Evolutionary conservation across 64 coral and sea anemone genomes (phyloP), one percentile per base, ranked within the genome.

Genomic region (Anthopleura sola): DNA sequence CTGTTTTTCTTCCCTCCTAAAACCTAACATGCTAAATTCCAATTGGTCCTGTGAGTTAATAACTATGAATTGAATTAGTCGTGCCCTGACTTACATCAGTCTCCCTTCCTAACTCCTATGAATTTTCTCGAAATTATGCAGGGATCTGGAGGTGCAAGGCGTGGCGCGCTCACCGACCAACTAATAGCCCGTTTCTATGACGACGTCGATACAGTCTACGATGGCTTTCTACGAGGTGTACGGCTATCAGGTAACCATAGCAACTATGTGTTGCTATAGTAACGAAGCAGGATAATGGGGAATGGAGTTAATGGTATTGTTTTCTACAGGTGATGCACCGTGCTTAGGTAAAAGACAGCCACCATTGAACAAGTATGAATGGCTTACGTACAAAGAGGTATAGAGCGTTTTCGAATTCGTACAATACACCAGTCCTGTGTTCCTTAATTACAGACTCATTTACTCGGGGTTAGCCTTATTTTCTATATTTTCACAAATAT

Each of bases 131-230:
- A 8, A 38, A 48, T 84, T 4, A n/a, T n/a, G n/a, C 87, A 96
- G 94, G 94, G 87, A 82, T 76, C 86, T 29, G 77, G 58, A 36
- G 90, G 90, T 6, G 90, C 94, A 0, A 80, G 94, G 51, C 75
- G 90, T 37, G 84, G 36, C 24, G 87, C 86, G 8, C 62, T 68
- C 24, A 64, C 94, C 10, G 37, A 57, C n/a, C 57, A 92, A 53
- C 49, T 55, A 31, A 58, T 92, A 6, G 81, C 82, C 1, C 60
- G 86, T 5, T 37, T 78, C 68, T 90, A 57, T 55, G 90, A 88
- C 78, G 94, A 96, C 51, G 90, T 92, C 16, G 89, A 66, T 32
- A 96, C 94, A 1, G 94, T 92, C 20, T 96, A 96, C 21, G 90
- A 96, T 47, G 83, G 37, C 16, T 96, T 96, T 24, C 58, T 96